Evolutionary conservation across 37 sponge, comb jelly and placozoan species (phyloP), one percentile per base, ranked within the genome.

Genomic region (Petrosia ficiformis): DNA sequence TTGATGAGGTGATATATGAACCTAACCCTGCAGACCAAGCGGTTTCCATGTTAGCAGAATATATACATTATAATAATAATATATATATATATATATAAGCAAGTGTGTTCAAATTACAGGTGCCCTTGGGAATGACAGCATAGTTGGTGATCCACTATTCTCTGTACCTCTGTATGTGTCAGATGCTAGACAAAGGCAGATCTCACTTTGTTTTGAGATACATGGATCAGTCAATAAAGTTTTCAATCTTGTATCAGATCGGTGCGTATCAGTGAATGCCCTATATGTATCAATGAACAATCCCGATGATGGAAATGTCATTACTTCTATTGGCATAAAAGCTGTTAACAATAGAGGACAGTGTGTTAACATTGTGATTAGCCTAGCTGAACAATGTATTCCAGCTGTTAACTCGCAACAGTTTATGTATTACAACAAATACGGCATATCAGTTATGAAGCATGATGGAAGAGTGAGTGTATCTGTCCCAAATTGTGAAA

Each of bases 401-500:
- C 8, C 6, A 33, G n/a, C 34, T 8, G 70, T 37, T 8, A 40
- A 42, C 4, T 48, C 21, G 5, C 34, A 31, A 19, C 30, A 6
- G n/a, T 19, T 4, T 37, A 42, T 11, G 64, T 32, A 48, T 1
- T 74, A 67, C 52, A 22, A 31, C n/a, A 5, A 28, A 0, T 67
- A 66, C 41, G 68, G 68, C 4, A 68, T 73, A 37, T 0, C 33
- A 1, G 79, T 84, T 25, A 64, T 48, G 34, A 71, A 39, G 37
- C 35, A 48, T 26, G 57, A 71, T 21, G 44, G 57, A 16, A 29
- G 84, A 6, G 77, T 77, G 26, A 40, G 68, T 31, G 74, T 85
- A 1, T 37, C 61, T 64, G 86, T 79, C 3, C 80, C 86, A 40
- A 85, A 85, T 59, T 79, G 86, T 73, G 80, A 43, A 6, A 68